These are phyloP conservation scores for Troides helena DNA, from an alignment of 2,888 invertebrate genomes.

Conservation along the genomic window DNA sequence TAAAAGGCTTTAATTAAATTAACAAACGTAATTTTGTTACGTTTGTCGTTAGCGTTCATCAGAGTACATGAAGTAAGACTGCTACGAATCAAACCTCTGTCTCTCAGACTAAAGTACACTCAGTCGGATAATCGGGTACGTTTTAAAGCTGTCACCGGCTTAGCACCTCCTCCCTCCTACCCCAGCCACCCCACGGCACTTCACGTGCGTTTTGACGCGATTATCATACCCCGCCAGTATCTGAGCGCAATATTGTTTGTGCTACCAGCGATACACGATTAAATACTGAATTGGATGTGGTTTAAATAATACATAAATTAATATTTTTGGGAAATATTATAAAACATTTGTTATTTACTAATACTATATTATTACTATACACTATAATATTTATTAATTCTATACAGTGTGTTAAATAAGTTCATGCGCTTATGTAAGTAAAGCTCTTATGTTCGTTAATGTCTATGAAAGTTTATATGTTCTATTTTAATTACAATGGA, in stretches of 20 bases:
- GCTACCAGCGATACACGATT: conserved; percentile 35
- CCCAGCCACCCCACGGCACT: conserved; percentile 52
- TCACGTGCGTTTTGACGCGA: conserved; percentile 80
- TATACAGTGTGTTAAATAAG: too few relatives aligned
- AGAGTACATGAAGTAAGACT: conserved; percentile 29
- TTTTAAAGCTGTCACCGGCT: conserved; percentile 76
- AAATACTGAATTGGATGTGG: conserved; percentile 41
- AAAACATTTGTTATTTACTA: too few relatives aligned
- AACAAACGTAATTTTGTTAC: background rate
- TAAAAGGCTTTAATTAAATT: background rate
- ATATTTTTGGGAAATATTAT: background rate
- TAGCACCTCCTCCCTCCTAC: conserved; percentile 45
- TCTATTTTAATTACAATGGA: too few relatives aligned
- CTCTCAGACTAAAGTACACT: conserved; percentile 61
- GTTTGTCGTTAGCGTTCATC: background rate
- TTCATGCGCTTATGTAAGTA: too few relatives aligned
- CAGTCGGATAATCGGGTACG: conserved; percentile 72
- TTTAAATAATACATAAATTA: conserved; percentile 8
- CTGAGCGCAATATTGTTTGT: conserved; percentile 76
- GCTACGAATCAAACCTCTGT: conserved; percentile 65
- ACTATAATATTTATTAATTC: background rate
- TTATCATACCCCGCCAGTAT: conserved; percentile 77
- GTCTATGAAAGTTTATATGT: too few relatives aligned
- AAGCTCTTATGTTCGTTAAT: too few relatives aligned
- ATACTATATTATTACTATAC: too few relatives aligned